Evolutionary conservation across 2,797 vertebrate genomes (phyloP).

Genomic region (Spondyliosoma cantharus): DNA sequence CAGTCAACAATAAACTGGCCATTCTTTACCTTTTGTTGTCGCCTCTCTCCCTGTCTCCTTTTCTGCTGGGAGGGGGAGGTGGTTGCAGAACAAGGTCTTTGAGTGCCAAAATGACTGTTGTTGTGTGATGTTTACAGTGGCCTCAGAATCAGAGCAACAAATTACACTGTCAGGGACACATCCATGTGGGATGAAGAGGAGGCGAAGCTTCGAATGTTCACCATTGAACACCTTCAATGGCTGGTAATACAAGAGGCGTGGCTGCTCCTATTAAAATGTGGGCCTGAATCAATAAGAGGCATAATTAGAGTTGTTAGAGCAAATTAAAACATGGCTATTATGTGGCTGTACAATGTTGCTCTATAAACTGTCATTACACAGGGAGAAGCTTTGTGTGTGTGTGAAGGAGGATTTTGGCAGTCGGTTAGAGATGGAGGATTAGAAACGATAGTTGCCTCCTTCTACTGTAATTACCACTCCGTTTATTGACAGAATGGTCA

Average conservation of each 20-base stretch:
- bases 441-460: conserved; percentile 92
- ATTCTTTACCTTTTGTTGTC: conserved; percentile 74
- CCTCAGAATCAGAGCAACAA: conserved; percentile 89
- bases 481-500: conserved; percentile 95
- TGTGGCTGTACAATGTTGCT: conserved; percentile 96
- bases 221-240: conserved; percentile 99
- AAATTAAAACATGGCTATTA: conserved; percentile 99
- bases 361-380: conserved; percentile 97
- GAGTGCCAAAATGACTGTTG: conserved; percentile 91
- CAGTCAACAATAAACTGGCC: conserved; percentile 78
- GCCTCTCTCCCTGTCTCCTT: conserved; percentile 75
- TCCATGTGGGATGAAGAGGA: conserved; percentile 88
- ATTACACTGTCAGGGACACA: conserved; percentile 98
- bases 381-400: conserved; percentile 85
- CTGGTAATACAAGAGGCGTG: conserved; percentile 97
- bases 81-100: conserved; percentile 66
- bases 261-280: conserved; percentile 98
- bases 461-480: conserved; percentile 94
- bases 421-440: conserved; percentile 83
- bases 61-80: conserved; percentile 63
- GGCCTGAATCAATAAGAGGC: conserved; percentile 98
- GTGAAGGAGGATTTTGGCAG: conserved; percentile 84
- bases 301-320: conserved; percentile 99
- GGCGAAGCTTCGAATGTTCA: conserved; percentile 95
- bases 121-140: conserved; percentile 91